Conservation (phyloP, 2,888 invertebrate species). For the Andrena camellia region DNA sequence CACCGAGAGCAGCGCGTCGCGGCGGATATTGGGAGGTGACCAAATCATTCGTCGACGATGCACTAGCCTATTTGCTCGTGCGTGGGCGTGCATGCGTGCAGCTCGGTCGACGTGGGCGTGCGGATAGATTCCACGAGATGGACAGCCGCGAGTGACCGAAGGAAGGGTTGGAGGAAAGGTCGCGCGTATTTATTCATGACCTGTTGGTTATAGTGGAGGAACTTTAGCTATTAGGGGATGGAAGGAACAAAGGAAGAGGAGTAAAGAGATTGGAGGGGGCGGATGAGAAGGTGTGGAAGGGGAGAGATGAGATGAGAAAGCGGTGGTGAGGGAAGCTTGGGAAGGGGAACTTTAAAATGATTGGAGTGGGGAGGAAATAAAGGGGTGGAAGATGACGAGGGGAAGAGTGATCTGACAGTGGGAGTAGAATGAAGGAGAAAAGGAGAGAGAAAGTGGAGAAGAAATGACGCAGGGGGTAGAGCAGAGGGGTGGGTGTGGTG, state of each 20-base stretch:
- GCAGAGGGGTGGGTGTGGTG: no score
- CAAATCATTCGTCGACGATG: conserved; percentile 30
- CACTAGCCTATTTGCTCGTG: neutral
- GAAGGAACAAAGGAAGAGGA: neutral
- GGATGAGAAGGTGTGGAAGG: no score
- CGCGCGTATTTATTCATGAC: conserved; percentile 42
- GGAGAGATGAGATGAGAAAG: no score
- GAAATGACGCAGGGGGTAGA: no score
- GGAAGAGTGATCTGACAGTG: no score
- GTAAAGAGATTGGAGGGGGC: neutral
- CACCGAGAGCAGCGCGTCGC: neutral
- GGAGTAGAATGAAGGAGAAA: no score
- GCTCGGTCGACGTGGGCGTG: conserved; percentile 28
- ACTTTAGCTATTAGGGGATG: conserved; percentile 28
- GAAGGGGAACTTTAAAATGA: no score
- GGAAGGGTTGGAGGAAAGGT: conserved; percentile 22
- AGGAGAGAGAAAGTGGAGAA: no score
- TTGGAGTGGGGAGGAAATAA: no score
- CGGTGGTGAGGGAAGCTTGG: no score
- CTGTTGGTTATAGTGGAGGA: conserved; percentile 14
- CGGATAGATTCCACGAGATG: conserved; percentile 6
- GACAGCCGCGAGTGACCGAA: conserved; percentile 27
- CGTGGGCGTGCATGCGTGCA: conserved; percentile 17
- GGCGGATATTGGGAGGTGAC: conserved; percentile 15
- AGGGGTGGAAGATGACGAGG: no score